Base-by-base conservation (phyloP, 2,888 invertebrate genomes). In the Protonemura montana region DNA sequence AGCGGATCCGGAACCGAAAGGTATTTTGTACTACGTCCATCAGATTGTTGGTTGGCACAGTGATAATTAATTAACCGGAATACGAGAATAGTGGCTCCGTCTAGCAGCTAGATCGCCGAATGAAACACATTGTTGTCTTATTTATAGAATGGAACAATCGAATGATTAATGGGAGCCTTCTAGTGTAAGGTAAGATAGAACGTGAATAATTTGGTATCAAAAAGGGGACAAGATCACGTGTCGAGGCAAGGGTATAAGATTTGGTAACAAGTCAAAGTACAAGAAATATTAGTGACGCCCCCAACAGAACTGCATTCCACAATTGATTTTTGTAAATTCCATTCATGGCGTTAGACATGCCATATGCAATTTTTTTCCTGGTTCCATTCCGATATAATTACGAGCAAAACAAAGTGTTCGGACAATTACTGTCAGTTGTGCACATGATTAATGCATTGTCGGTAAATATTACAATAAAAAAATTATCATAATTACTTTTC, bases 371-470 rank as follows among this genome's bases (percentile, higher is more conserved):
- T 13, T 59, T n/a, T 59, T 59, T 59, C 21, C 59, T 59, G 59
- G 59, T 59, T 59, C 59, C 59, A 59, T 59, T 59, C 59, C 59
- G 21, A 59, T 59, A 10, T 59, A 59, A 59, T 59, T 59, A 21
- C 59, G 59, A 7, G 59, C 59, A 78, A 27, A 78, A 78, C 78
- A 78, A 78, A 78, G 78, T 78, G n/a, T 27, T 26, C 2, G 28
- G 78, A 10, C 78, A 78, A 78, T 78, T 78, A 78, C 78, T 78
- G 78, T 78, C 78, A 78, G 78, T 78, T 1, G 27, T 78, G 28
- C 27, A 78, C 78, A 26, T 78, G 78, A 78, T 78, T 78, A 21
- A 78, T 78, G 59, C 13, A 59, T 59, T 21, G 59, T 10, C 59
- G 59, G 59, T 78, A 78, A 10, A 28, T 78, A 13, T 78, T 28